Conservation (phyloP, 1,140 invertebrate species). For the Eriocheir sinensis region DNA sequence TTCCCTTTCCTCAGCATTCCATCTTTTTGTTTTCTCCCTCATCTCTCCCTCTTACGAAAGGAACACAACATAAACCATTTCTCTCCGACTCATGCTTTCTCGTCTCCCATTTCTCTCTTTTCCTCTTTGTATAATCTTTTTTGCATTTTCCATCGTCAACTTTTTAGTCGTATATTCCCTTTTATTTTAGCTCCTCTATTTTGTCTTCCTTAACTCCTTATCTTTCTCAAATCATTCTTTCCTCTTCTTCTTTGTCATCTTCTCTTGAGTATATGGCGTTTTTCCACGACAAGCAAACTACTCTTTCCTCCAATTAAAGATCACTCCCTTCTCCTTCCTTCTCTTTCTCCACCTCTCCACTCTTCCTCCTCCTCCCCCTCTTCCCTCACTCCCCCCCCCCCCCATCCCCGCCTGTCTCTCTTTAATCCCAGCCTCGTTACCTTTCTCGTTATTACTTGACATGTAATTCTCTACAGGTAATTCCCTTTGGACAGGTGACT, state of each 20-base stretch:
- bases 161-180: too few relatives aligned
- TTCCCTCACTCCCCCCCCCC: too few relatives aligned
- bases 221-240: neutral
- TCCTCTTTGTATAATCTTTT: neutral
- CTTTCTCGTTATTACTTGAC: conserved; percentile 24
- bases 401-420: neutral
- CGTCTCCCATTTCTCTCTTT: too few relatives aligned
- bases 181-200: neutral
- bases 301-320: too few relatives aligned
- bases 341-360: too few relatives aligned
- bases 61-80: too few relatives aligned
- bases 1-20: neutral
- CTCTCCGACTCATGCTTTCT: too few relatives aligned
- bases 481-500: neutral
- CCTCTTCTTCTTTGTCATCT: neutral
- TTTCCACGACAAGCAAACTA: too few relatives aligned
- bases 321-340: too few relatives aligned
- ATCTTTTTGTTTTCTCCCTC: neutral
- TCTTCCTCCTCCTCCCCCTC: too few relatives aligned
- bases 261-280: too few relatives aligned
- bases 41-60: too few relatives aligned
- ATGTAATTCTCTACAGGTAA: conserved; percentile 17
- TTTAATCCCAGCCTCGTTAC: neutral
- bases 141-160: neutral
- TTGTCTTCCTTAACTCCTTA: neutral